These are phyloP conservation scores for Eubasilissa regina DNA, from an alignment of 1,140 invertebrate genomes.

Conservation along the genomic window DNA sequence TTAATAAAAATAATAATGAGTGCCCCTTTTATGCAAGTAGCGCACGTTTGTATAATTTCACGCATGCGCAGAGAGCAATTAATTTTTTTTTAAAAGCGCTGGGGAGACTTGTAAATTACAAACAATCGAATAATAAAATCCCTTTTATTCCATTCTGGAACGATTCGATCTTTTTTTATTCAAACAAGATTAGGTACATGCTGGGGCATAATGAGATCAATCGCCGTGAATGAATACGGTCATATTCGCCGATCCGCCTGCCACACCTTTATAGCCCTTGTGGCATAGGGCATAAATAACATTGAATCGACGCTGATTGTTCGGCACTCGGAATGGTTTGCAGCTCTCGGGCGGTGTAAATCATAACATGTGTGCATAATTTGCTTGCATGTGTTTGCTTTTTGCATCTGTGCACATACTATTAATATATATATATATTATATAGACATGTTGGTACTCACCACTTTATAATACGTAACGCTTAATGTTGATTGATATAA, in stretches of 20 bases:
- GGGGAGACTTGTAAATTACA: constrained; percentile 33
- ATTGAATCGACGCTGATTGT: background rate
- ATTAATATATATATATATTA: no score
- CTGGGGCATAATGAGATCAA: constrained; percentile 56
- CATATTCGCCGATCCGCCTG: background rate
- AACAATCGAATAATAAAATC: constrained; percentile 41
- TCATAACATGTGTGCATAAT: constrained; percentile 53
- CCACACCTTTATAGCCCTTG: constrained; percentile 17
- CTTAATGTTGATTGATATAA: constrained; percentile 30
- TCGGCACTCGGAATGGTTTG: background rate
- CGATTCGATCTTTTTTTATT: constrained; percentile 35
- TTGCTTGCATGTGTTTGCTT: constrained; percentile 53
- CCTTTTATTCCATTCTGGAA: constrained; percentile 15
- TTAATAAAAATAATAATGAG: constrained; percentile 23
- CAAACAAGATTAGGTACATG: constrained; percentile 38
- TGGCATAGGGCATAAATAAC: constrained; percentile 14
- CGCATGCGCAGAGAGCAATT: constrained; percentile 43
- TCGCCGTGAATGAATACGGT: background rate
- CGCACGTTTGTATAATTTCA: constrained; percentile 18
- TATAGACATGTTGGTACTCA: constrained; percentile 3
- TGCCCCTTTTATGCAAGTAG: constrained; percentile 31
- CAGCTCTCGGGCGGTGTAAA: constrained; percentile 15
- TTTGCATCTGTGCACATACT: constrained; percentile 28
- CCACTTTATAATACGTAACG: constrained; percentile 17
- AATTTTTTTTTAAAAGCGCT: constrained; percentile 20